Evolutionary conservation across 2,113 vertebrate species (phyloP).

Genomic region (Stomatorhinus ivindoensis): DNA sequence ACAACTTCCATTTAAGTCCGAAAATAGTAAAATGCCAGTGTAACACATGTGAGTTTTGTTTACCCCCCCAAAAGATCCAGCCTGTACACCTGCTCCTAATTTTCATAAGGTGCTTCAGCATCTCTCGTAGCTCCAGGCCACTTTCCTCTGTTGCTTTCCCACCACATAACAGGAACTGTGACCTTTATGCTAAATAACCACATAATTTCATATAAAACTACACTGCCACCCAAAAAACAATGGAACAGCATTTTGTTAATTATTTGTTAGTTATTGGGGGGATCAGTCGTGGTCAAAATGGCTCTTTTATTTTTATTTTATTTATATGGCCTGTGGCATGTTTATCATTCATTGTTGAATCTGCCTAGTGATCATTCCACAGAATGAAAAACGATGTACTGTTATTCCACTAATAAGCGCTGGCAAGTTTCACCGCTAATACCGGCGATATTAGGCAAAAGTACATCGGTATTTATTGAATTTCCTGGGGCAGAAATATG

Average conservation of each 20-base stretch:
- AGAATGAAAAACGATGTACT: background rate
- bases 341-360: background rate
- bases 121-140: background rate
- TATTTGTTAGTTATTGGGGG: background rate
- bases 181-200: background rate
- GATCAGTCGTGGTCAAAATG: background rate
- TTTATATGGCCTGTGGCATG: background rate
- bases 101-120: background rate
- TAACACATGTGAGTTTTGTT: background rate
- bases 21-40: background rate
- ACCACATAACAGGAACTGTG: background rate
- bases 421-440: background rate
- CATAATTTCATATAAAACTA: background rate
- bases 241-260: background rate
- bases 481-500: background rate
- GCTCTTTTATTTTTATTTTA: background rate
- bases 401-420: background rate
- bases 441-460: background rate
- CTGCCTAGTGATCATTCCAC: background rate
- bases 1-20: background rate
- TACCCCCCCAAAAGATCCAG: no score
- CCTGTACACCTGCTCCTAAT: no score
- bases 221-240: background rate
- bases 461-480: background rate
- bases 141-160: background rate